Evolutionary conservation across 2,113 vertebrate species (phyloP).

Genomic region (Sinocyclocheilus rhinocerous): DNA sequence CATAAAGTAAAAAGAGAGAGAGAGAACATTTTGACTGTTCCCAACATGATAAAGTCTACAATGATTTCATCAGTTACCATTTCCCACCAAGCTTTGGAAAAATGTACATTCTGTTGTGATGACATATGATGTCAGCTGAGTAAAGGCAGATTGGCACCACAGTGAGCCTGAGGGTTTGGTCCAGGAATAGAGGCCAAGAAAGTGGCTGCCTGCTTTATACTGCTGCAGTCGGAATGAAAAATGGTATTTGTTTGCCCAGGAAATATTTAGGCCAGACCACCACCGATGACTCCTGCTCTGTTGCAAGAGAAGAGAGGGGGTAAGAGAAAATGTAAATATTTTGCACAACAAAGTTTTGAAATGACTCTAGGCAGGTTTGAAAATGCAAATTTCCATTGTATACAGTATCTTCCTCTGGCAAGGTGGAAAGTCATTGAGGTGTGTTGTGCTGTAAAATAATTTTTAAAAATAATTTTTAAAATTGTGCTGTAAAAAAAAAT

Average conservation of each 20-base stretch:
- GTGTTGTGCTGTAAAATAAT: conserved; percentile 33
- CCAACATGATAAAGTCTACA: no score
- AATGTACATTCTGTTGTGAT: not conserved
- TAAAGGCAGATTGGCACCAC: not conserved
- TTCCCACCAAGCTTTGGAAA: not conserved
- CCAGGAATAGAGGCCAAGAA: not conserved
- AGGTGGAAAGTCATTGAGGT: conserved; percentile 20
- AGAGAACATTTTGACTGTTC: not conserved
- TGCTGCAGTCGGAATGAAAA: not conserved
- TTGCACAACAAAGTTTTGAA: conserved; percentile 16
- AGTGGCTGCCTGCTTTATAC: not conserved
- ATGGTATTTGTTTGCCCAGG: not conserved
- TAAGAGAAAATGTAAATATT: not conserved
- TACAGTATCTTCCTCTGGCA: conserved; percentile 21
- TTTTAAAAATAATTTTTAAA: no score
- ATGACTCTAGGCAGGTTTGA: not conserved
- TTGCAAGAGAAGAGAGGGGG: not conserved
- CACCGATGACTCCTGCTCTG: not conserved
- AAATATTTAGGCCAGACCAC: conserved; percentile 27
- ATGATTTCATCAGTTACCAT: no score
- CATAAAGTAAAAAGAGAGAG: no score
- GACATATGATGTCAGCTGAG: conserved; percentile 15
- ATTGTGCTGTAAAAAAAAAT: conserved; percentile 22
- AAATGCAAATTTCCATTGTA: not conserved
- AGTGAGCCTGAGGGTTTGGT: not conserved